Evolutionary conservation across 1,140 invertebrate genomes (phyloP).

Genomic region (Meloidogyne exigua): DNA sequence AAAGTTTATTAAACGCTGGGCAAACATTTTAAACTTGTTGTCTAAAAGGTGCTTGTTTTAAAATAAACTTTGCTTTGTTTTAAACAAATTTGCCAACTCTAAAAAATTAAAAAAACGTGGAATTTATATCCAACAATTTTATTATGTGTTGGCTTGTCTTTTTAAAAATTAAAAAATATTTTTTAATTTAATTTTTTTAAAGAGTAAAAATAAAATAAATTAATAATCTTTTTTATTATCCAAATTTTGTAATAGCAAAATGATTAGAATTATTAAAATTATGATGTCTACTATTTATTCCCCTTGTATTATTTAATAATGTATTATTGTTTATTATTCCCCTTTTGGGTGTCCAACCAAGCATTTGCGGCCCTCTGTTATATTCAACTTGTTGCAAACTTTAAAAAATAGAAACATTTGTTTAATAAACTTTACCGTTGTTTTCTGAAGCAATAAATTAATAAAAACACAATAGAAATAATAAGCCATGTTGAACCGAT

Average conservation of each 20-base stretch:
- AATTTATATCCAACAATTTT: too few relatives aligned
- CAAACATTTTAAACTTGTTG: too few relatives aligned
- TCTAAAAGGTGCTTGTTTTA: too few relatives aligned
- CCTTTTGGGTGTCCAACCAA: not conserved
- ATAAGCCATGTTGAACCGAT: constrained; percentile 18
- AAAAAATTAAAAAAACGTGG: too few relatives aligned
- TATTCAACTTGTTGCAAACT: constrained; percentile 1
- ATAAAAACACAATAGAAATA: constrained; percentile 14
- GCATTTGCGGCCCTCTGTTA: not conserved
- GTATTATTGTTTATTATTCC: constrained; percentile 3
- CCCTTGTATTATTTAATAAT: not conserved
- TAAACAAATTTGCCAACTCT: too few relatives aligned
- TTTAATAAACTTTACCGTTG: constrained; percentile 1
- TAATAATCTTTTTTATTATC: not conserved
- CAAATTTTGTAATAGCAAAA: constrained; percentile 1
- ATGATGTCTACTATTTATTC: not conserved
- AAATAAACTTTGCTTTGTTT: too few relatives aligned
- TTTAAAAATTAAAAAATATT: too few relatives aligned
- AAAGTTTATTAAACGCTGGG: too few relatives aligned
- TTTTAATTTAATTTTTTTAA: too few relatives aligned
- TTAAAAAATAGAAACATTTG: not conserved
- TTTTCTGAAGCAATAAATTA: constrained; percentile 18
- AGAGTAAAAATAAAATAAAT: too few relatives aligned
- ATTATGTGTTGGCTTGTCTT: too few relatives aligned
- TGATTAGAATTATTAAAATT: not conserved